These are phyloP conservation scores for Ahaetulla prasina DNA, from an alignment of 2,113 vertebrate genomes.

Conservation along the genomic window DNA sequence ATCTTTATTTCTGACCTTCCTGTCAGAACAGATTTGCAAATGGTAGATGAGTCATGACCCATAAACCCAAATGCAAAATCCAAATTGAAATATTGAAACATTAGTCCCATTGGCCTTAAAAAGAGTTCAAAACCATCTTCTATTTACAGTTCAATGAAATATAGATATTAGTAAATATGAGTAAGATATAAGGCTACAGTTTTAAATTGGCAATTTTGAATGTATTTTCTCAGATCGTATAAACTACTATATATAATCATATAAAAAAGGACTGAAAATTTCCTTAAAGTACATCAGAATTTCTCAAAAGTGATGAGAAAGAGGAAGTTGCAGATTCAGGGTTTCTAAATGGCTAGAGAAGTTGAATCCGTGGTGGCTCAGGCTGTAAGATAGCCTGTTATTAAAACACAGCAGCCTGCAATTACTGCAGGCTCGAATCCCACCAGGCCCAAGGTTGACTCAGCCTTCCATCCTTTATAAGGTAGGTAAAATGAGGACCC, in stretches of 20 bases:
- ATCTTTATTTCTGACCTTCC: constrained; percentile 32
- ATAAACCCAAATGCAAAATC: constrained; percentile 37
- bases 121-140: not conserved
- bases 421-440: no score
- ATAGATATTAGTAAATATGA: not conserved
- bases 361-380: no score
- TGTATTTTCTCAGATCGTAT: not conserved
- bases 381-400: no score
- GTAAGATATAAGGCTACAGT: not conserved
- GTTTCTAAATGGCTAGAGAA: not conserved
- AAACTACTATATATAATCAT: not conserved
- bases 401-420: no score
- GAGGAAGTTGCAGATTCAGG: not conserved
- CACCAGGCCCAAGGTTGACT: no score
- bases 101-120: not conserved
- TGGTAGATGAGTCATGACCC: constrained; percentile 26
- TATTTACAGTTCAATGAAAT: not conserved
- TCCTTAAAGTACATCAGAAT: not conserved
- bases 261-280: not conserved
- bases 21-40: constrained; percentile 55
- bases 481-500: no score
- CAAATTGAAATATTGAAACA: constrained; percentile 38
- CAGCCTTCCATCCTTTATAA: no score
- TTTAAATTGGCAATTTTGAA: not conserved
- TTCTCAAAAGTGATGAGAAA: not conserved